Base-by-base conservation (phyloP, 1,140 invertebrate species). In the Araneus ventricosus region DNA sequence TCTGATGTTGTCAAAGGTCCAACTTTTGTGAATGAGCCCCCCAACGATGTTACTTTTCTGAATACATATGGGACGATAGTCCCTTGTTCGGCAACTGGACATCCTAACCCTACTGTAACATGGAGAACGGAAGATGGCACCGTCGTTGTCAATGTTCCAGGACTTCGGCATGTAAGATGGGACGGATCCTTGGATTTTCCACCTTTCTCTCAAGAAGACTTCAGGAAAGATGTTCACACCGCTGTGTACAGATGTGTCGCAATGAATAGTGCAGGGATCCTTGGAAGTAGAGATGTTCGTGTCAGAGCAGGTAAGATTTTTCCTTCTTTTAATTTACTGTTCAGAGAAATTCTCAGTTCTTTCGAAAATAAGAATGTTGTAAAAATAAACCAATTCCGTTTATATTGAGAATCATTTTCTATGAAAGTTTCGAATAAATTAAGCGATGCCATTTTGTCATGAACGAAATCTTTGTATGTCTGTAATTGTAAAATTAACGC, bases 211-310 rank as follows among this genome's bases (percentile, higher is more conserved):
- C 98, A 98, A 70, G 97, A 98, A 95, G 97, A 98, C 95, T 99
- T 99, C 95, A 96, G 97, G 63, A 98, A 99, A 95, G 98, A 98
- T 95, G 98, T 99, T 61, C 98, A 99, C 95, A 98, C 98, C 94
- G 98, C 98, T 95, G 97, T 98, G 79, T 99, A 99, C 96, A 97
- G 98, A 94, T 99, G 98, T 96, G 96, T 98, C 82, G 98, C 98
- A n/a, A 97, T 97, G 94, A 99, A 98, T 95, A 97, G 97, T 88
- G 97, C 98, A 94, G 98, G 98, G 94, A 97, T 97, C 3, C 98
- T 99, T 94, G 97, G 98, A 94, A 99, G 98, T 45, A 96, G 98
- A 82, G 98, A 99, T 96, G 98, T 99, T 94, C 98, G 98, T 95
- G 98, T 99, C 52, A 96, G 98, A 96, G 98, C 98, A 95, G 98